phyloP scores from a whole-genome alignment of 2,113 vertebrate genomes.

The Oxygymnocypris stewartii region DNA sequence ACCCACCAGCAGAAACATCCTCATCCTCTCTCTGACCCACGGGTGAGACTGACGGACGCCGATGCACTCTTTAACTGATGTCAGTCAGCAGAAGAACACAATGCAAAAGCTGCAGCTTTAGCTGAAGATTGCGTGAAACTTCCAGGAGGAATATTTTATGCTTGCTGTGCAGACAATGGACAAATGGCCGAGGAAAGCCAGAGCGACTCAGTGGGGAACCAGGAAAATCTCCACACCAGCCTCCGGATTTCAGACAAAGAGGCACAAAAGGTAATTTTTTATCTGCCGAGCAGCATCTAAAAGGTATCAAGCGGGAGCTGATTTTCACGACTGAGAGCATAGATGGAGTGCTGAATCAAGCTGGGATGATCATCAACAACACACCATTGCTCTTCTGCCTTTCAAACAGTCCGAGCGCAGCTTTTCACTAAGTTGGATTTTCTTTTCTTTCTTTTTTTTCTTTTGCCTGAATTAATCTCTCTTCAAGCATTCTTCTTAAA shows the following conservation, averaged over 20 bases:
- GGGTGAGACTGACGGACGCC: background rate
- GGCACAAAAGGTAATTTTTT: slow-evolving; percentile 35
- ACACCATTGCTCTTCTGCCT: slow-evolving; percentile 46
- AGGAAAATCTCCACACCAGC: slow-evolving; percentile 37
- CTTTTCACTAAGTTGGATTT: slow-evolving; percentile 49
- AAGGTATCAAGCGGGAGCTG: slow-evolving; percentile 43
- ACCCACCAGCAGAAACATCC: slow-evolving; percentile 11
- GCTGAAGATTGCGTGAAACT: slow-evolving; percentile 32
- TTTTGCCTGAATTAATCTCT: slow-evolving; percentile 50
- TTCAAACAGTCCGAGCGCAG: slow-evolving; percentile 52
- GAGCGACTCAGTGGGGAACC: slow-evolving; percentile 38
- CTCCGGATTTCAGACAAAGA: slow-evolving; percentile 43
- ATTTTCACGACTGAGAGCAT: slow-evolving; percentile 38
- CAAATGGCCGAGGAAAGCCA: slow-evolving; percentile 39
- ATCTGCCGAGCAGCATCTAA: slow-evolving; percentile 32
- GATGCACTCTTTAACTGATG: background rate
- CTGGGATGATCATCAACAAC: slow-evolving; percentile 57
- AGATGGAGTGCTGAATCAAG: slow-evolving; percentile 44
- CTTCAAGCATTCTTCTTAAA: slow-evolving; percentile 39
- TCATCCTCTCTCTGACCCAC: background rate
- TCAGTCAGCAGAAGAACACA: slow-evolving; percentile 35
- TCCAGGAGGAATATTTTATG: slow-evolving; percentile 44
- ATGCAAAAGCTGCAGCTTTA: slow-evolving; percentile 7
- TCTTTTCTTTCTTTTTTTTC: background rate
- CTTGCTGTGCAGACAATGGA: slow-evolving; percentile 38